Percentiles rank a stretch among this genome's conserved stretches.
phyloP scores from a whole-genome alignment of 2,797 vertebrate species.

The Schizothorax lantsangensis region DNA sequence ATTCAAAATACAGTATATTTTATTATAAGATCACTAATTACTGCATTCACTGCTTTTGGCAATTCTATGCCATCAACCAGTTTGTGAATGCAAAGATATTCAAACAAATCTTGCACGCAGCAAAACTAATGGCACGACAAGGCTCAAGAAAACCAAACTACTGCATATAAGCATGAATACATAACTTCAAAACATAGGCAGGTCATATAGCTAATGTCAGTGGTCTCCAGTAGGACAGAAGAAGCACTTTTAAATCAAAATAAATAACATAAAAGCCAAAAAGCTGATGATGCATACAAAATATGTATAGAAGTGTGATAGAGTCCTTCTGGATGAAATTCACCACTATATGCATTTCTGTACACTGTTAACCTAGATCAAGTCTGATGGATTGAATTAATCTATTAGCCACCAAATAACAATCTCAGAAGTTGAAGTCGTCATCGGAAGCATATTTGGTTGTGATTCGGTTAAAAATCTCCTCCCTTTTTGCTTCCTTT shows the following conservation, averaged over 20 bases:
- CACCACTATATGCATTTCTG: neutral
- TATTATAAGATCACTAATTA: neutral
- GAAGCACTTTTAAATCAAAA: neutral
- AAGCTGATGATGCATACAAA: too few relatives aligned
- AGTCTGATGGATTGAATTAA: neutral
- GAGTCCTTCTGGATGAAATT: neutral
- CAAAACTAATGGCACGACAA: conserved; percentile 17
- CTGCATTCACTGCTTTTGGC: neutral
- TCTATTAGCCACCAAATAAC: neutral
- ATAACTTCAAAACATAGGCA: neutral
- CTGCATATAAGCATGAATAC: neutral
- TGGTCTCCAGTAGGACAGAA: neutral
- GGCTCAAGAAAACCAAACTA: conserved; percentile 6
- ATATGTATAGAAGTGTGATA: neutral
- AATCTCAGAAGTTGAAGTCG: neutral
- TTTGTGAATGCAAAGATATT: conserved; percentile 38
- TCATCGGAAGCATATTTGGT: neutral
- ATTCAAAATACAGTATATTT: too few relatives aligned
- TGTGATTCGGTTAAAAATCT: neutral
- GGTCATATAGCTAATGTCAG: neutral
- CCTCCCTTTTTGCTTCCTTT: conserved; percentile 18
- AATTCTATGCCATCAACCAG: neutral
- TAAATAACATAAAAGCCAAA: neutral
- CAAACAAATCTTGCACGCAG: conserved; percentile 12
- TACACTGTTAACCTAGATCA: neutral